Percentiles rank a stretch among this genome's conserved stretches.
phyloP scores from a whole-genome alignment of 2,113 vertebrate species.

The Lota lota region DNA sequence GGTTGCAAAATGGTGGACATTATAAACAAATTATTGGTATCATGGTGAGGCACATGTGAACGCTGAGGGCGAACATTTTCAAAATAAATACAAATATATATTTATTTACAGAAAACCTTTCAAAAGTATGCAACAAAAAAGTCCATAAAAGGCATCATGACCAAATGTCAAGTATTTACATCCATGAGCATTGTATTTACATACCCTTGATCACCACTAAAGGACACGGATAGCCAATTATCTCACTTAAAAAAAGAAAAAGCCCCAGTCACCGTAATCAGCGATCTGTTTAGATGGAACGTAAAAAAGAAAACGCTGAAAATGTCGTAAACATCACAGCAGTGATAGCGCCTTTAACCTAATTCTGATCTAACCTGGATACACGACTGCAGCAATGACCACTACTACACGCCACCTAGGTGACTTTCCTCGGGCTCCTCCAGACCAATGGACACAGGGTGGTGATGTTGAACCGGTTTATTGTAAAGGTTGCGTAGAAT shows the following conservation, averaged over 20 bases:
- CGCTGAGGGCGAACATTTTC: constrained; percentile 25
- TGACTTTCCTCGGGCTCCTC: no score
- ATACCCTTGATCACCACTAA: constrained; percentile 28
- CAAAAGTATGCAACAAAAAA: constrained; percentile 45
- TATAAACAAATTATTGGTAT: not conserved
- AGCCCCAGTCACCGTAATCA: not conserved
- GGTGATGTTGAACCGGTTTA: no score
- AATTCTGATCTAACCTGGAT: no score
- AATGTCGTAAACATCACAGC: not conserved
- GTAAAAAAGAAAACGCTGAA: not conserved
- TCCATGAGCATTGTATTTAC: constrained; percentile 58
- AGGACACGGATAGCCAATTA: not conserved
- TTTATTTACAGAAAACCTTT: constrained; percentile 62
- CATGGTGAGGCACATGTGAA: constrained; percentile 13
- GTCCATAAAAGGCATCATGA: constrained; percentile 22
- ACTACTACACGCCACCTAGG: no score
- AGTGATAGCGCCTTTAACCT: not conserved
- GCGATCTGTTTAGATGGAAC: not conserved
- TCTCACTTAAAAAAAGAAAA: not conserved
- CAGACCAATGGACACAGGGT: no score
- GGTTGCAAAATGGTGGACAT: no score
- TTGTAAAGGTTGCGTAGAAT: no score
- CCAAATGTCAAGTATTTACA: constrained; percentile 47
- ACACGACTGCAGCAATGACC: no score
- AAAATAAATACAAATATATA: constrained; percentile 73